Conservation (phyloP, 2,888 invertebrate species). For the Drosophila hamatofila region DNA sequence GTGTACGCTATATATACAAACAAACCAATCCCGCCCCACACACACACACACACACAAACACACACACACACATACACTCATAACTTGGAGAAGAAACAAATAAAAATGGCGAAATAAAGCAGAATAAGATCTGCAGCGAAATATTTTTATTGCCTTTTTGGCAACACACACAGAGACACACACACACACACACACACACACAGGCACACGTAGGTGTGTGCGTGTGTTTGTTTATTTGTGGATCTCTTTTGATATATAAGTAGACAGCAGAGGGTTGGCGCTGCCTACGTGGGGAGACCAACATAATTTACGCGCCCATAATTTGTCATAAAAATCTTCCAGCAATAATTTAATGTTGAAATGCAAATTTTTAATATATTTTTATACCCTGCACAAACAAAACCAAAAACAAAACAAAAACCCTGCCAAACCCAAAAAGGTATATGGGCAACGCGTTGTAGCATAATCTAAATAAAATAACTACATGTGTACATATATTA, state of each 20-base stretch:
- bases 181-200: not conserved
- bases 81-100: slow-evolving; percentile 70
- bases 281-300: slow-evolving; percentile 55
- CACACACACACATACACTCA: slow-evolving; percentile 25
- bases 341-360: slow-evolving; percentile 79
- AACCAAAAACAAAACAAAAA: not conserved
- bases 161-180: slow-evolving; percentile 37
- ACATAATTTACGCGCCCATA: slow-evolving; percentile 84
- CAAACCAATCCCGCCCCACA: slow-evolving; percentile 38
- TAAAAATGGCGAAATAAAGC: slow-evolving; percentile 81
- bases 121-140: slow-evolving; percentile 78
- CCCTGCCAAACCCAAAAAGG: not conserved
- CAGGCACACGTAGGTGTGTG: slow-evolving; percentile 21
- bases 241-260: slow-evolving; percentile 47
- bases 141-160: slow-evolving; percentile 81
- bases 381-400: slow-evolving; percentile 43
- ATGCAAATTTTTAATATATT: slow-evolving; percentile 80
- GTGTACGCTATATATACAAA: slow-evolving; percentile 51
- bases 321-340: slow-evolving; percentile 84
- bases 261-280: slow-evolving; percentile 15
- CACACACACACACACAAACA: slow-evolving; percentile 22
- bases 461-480: not conserved
- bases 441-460: slow-evolving; percentile 2
- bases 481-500: not conserved
- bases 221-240: slow-evolving; percentile 44